Base-by-base conservation (phyloP, 2,797 vertebrate species). In the Sebastolobus altivelis region DNA sequence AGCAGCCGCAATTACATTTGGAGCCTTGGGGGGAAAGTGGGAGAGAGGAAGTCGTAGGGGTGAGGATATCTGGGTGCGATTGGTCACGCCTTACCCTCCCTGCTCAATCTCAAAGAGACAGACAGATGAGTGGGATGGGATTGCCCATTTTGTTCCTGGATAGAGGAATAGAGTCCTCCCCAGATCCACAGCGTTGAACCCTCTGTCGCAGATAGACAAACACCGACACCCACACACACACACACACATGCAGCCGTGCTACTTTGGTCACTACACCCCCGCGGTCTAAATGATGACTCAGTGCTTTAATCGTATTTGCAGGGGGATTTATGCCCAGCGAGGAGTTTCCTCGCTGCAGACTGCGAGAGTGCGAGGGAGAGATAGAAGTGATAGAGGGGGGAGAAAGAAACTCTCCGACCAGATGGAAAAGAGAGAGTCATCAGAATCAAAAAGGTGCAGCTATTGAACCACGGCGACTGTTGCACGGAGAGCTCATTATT, bases 241-340 rank as follows among this genome's bases (percentile, higher is more conserved):
- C 69, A 66, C 43, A 63, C 66, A 58, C 56, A 52, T 75, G 52
- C 55, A 65, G 85, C 52, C 35, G 58, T 1, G 2, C 81, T 52
- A 31, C 89, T 88, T 84, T 84, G 78, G 87, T 79, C 90, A 86
- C 76, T 83, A 43, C 86, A 65, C 80, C 87, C 90, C 90, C 55
- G 68, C 72, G 89, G 94, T 82, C 89, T 88, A 91, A 93, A 93
- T 72, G 88, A 91, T 93, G 92, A 92, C 89, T 93, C 87, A 86
- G 80, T 81, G 77, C 89, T 92, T 92, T 93, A 94, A 94, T 94
- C 90, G 88, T 82, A 90, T 95, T 94, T 93, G 88, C 91, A 81
- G 86, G 84, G 88, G 88, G 90, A 94, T 92, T 93, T 93, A 91
- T 90, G 91, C 83, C 71, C 67, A 55, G 80, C 80, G 80, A 79